Conservation (phyloP, 2,113 vertebrate genomes). For the Pollimyrus isidori region DNA sequence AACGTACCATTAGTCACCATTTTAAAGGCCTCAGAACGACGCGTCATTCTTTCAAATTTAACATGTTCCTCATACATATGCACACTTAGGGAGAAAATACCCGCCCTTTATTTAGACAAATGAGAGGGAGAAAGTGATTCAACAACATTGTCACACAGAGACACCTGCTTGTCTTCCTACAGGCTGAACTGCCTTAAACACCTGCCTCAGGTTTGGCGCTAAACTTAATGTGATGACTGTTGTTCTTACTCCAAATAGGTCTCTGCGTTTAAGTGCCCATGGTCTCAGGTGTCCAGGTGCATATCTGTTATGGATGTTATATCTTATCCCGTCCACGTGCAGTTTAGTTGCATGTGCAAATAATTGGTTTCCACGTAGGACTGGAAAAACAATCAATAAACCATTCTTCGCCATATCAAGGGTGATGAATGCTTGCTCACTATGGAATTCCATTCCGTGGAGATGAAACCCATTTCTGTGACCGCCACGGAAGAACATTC, state of each 20-base stretch:
- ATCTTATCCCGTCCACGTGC: background rate
- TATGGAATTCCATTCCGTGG: background rate
- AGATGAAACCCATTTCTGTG: background rate
- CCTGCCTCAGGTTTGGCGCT: background rate
- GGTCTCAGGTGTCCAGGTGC: background rate
- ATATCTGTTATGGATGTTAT: background rate
- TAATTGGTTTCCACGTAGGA: background rate
- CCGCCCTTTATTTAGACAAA: conserved; percentile 5
- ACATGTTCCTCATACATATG: background rate
- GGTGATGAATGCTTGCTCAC: background rate
- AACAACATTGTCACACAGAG: background rate
- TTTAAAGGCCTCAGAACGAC: background rate
- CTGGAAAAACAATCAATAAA: background rate
- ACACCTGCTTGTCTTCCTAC: background rate
- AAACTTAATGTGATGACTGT: background rate
- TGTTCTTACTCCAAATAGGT: background rate
- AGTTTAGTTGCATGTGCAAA: background rate
- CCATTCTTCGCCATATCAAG: background rate
- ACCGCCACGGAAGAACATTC: background rate
- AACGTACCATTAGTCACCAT: conserved; percentile 2
- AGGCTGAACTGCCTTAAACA: background rate
- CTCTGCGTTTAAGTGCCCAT: background rate
- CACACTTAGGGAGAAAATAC: conserved; percentile 11
- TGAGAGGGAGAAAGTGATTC: background rate
- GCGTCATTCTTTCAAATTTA: conserved; percentile 15